Base-by-base conservation (phyloP, 1,140 invertebrate species). In the Drosophila fuyamai region DNA sequence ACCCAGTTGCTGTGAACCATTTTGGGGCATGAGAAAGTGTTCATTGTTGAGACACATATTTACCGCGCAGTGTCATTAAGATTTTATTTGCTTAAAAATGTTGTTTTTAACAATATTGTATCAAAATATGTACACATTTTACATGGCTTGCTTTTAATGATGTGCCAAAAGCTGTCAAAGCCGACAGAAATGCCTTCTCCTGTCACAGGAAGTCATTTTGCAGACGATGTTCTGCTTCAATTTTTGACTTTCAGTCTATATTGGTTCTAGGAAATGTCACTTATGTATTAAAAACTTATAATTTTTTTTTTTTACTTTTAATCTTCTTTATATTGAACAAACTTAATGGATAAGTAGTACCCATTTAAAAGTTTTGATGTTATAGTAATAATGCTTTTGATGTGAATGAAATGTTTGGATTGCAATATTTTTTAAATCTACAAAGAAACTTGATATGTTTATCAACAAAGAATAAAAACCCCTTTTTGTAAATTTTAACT, bases 61-160 rank as follows among this genome's bases (percentile, higher is more conserved):
- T 68, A 68, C 65, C 65, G 29, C 12, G 8, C 8, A 18, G 18
- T 18, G 32, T 68, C 61, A 66, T 68, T 14, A 36, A 51, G n/a
- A 6, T 10, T 27, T 36, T 23, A 18, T 50, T 71, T 46, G 36
- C 29, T 48, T 40, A 8, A 12, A 36, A 53, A 44, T 18, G 63
- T 5, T 23, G n/a, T 63, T 50, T 51, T 66, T 27, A 47, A 47
- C 6, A 41, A 35, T 66, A 35, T 27, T 44, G 43, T 14, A 53
- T 50, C 38, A 41, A 48, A 50, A 72, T 58, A 70, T 67, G 50
- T 48, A 56, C 36, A 71, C 35, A 71, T 71, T 13, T 58, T 71
- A 58, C 43, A 50, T 13, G 38, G 36, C 10, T 50, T 36, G 43
- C 63, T 47, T 40, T 40, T 48, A 23, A 56, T 40, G 18, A 29